Conservation (phyloP, 2,797 vertebrate species). For the Cyprinodon diabolis region DNA sequence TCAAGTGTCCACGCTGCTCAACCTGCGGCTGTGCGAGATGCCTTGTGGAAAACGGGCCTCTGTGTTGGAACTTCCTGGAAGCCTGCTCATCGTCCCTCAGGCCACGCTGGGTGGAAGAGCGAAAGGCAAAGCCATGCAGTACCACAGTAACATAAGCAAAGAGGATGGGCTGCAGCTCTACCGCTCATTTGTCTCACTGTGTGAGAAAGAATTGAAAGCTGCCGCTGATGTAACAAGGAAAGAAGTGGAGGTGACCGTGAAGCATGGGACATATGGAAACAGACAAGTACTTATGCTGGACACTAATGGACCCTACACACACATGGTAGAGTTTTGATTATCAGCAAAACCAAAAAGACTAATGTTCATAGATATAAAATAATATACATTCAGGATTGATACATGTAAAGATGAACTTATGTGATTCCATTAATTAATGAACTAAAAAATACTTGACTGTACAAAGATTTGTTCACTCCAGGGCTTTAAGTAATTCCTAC, state of each 20-base stretch:
- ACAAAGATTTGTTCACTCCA: neutral
- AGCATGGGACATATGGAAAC: slow-evolving; percentile 93
- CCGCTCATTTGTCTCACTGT: slow-evolving; percentile 82
- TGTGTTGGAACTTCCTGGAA: slow-evolving; percentile 87
- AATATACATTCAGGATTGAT: too few relatives aligned
- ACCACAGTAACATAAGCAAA: slow-evolving; percentile 90
- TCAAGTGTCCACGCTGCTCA: slow-evolving; percentile 86
- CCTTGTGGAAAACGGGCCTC: slow-evolving; percentile 85
- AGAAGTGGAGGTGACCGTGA: slow-evolving; percentile 74
- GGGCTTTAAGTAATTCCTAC: too few relatives aligned
- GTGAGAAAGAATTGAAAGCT: slow-evolving; percentile 80
- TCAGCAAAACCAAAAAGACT: neutral
- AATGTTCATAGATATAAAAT: neutral
- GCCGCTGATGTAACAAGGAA: slow-evolving; percentile 16
- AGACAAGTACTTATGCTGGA: slow-evolving; percentile 91
- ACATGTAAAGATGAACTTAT: neutral
- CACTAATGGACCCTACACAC: slow-evolving; percentile 94
- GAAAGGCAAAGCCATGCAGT: slow-evolving; percentile 92
- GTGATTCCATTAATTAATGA: neutral
- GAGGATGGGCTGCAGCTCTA: slow-evolving; percentile 90
- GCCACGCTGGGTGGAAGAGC: slow-evolving; percentile 92
- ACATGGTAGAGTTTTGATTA: slow-evolving; percentile 88
- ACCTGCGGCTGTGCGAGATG: slow-evolving; percentile 89
- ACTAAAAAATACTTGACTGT: neutral
- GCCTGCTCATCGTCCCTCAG: slow-evolving; percentile 92